Conservation (phyloP, 2,113 vertebrate genomes). For the Sigmodon hispidus region DNA sequence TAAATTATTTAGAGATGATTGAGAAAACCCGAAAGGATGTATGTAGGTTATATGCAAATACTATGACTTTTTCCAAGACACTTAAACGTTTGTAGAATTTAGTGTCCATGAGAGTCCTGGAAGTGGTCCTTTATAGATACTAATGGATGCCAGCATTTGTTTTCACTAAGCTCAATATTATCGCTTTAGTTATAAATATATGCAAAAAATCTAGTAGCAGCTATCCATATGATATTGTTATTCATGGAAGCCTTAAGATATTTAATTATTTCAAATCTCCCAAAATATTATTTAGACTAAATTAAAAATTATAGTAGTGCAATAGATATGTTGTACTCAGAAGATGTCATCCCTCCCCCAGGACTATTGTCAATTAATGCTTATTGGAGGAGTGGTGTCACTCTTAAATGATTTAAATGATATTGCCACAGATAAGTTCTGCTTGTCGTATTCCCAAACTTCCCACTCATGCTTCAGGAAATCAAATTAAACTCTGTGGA, state of each 20-base stretch:
- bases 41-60: neutral
- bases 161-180: constrained; percentile 52
- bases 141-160: neutral
- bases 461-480: neutral
- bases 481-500: neutral
- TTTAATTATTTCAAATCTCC: constrained; percentile 32
- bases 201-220: neutral
- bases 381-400: neutral
- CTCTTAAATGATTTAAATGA: neutral
- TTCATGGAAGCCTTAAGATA: constrained; percentile 30
- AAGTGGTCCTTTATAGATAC: neutral
- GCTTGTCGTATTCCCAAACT: neutral
- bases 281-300: constrained; percentile 34
- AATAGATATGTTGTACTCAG: neutral
- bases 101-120: neutral
- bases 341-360: neutral
- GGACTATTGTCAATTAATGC: neutral
- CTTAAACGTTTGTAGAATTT: neutral
- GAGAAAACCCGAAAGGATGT: too few relatives aligned
- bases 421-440: neutral
- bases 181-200: constrained; percentile 40
- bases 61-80: neutral
- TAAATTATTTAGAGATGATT: neutral
- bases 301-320: neutral
- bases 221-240: constrained; percentile 14